Conservation (phyloP, 2,113 vertebrate species). For the Osmerus eperlanus region DNA sequence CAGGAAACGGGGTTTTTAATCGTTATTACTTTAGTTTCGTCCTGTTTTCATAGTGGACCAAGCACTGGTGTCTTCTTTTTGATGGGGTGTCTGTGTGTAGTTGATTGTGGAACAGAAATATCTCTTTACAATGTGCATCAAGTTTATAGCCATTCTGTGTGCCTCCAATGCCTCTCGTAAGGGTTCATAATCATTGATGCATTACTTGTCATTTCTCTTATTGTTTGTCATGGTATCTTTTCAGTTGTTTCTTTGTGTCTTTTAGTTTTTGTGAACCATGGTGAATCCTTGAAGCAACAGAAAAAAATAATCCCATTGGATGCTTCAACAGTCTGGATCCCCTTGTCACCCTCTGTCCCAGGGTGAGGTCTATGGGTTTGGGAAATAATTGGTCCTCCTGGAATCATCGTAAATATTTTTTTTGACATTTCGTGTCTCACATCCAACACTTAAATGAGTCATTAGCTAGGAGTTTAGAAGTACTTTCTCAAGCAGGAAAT, state of each 20-base stretch:
- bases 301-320: conserved; percentile 73
- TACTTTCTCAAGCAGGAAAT: conserved; percentile 95
- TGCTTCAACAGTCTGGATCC: conserved; percentile 86
- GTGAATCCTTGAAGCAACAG: conserved; percentile 86
- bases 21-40: conserved; percentile 74
- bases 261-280: conserved; percentile 71
- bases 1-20: conserved; percentile 69
- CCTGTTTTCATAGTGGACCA: conserved; percentile 64
- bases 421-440: conserved; percentile 75
- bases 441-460: conserved; percentile 91
- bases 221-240: conserved; percentile 73
- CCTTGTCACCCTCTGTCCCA: conserved; percentile 62
- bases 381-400: conserved; percentile 95
- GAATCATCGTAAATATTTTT: conserved; percentile 72
- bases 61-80: conserved; percentile 67
- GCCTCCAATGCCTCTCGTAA: conserved; percentile 75
- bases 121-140: conserved; percentile 72
- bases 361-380: conserved; percentile 75
- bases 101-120: conserved; percentile 70
- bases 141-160: conserved; percentile 68
- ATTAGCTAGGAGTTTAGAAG: conserved; percentile 97
- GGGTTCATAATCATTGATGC: conserved; percentile 73
- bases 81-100: conserved; percentile 67
- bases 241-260: conserved; percentile 66
- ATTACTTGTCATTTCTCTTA: conserved; percentile 57